Evolutionary conservation across 2,113 vertebrate genomes (phyloP), one percentile per base, ranked within the genome.

Genomic region (Fulmarus glacialis): DNA sequence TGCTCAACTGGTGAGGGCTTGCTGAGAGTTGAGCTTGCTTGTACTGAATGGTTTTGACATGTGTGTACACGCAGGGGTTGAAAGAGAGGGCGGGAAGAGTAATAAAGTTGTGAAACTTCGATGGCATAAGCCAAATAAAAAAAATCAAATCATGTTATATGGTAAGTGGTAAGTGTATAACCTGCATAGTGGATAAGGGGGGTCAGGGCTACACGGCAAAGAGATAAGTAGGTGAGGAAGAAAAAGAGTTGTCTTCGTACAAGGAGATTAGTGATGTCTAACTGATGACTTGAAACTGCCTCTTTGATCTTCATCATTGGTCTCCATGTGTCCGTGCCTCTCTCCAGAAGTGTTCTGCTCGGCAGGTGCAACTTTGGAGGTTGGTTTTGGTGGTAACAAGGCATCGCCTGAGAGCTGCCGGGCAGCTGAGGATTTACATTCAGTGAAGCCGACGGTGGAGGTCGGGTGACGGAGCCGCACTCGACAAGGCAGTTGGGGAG

Each of bases 391-490:
- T 80, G 38, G 58, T 52, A 75, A 72, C 52, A 29, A 14, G 60
- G 45, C 71, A 43, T 50, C 0, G 3, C 29, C n/a, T 0, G 1
- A 40, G 87, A 63, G 26, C 45, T 87, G 36, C 75, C 3, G 1
- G 52, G 34, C 48, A 27, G 45, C 45, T 47, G 73, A 78, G 67
- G 36, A 8, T 56, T 68, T 92, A 2, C 32, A 9, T 1, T n/a
- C 11, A 11, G 48, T 32, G 45, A 38, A 55, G 59, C 16, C 1
- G 5, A 14, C 0, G 7, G 22, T 20, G 34, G 73, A 87, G 59
- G 47, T 23, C 3, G 1, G 62, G 58, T 6, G 1, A 2, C 0
- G 1, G 85, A 77, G 70, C n/a, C 4, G 2, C 2, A 0, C 47
- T 74, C 1, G 3, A 15, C 1, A 3, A 5, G 70, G 73, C 23